phyloP scores from a whole-genome alignment of 2,797 vertebrate species.

The Xyrichtys novacula region DNA sequence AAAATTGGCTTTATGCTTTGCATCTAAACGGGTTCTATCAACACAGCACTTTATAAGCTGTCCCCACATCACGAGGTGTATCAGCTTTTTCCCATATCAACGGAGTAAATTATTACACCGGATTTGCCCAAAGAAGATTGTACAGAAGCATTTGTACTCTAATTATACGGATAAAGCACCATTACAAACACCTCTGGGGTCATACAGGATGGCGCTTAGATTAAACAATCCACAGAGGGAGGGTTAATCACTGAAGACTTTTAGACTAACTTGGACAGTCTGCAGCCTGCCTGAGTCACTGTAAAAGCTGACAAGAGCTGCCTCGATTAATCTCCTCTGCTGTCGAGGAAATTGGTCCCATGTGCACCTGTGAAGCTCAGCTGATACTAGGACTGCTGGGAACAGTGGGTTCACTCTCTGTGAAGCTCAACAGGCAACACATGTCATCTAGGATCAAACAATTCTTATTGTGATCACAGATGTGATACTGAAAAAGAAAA shows the following conservation, averaged over 20 bases:
- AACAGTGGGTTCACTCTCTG: constrained; percentile 22
- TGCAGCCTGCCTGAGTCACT: constrained; percentile 33
- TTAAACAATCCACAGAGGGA: constrained; percentile 24
- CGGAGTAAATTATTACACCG: too few species aligned
- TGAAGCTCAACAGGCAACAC: constrained; percentile 30
- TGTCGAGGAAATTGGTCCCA: constrained; percentile 47
- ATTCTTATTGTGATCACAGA: constrained; percentile 16
- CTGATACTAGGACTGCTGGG: constrained; percentile 33
- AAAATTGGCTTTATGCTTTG: constrained; percentile 1
- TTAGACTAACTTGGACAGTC: constrained; percentile 38
- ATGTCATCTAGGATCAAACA: constrained; percentile 11
- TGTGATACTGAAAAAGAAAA: background rate
- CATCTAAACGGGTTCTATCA: background rate
- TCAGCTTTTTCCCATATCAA: too few species aligned
- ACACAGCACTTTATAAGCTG: too few species aligned
- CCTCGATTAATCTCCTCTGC: constrained; percentile 61
- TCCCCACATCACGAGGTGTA: too few species aligned
- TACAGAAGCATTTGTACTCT: constrained; percentile 15
- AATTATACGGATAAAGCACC: constrained; percentile 3
- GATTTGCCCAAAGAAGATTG: background rate
- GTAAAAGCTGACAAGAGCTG: constrained; percentile 52
- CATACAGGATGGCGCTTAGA: background rate
- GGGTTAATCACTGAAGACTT: constrained; percentile 8
- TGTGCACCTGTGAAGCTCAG: constrained; percentile 45
- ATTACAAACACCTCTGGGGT: constrained; percentile 10